Percentiles rank a stretch among this genome's conserved stretches.
Conservation (phyloP, 1,140 invertebrate genomes). For the Euschistus heros region DNA sequence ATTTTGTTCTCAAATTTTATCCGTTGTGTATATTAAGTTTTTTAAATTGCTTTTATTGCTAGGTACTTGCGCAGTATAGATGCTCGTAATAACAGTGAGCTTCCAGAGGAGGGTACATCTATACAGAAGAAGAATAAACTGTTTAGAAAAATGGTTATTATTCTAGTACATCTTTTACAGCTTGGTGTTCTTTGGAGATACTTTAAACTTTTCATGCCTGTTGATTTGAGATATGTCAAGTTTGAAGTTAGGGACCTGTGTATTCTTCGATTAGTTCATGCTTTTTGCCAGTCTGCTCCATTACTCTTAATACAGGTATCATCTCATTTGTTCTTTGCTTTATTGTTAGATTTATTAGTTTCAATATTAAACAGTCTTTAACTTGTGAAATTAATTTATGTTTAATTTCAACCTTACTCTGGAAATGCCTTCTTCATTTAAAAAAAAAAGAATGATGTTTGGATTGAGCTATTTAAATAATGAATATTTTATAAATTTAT, state of each 20-base stretch:
- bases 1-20: too few relatives aligned
- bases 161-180: conserved; percentile 62
- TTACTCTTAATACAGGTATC: conserved; percentile 72
- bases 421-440: too few relatives aligned
- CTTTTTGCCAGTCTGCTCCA: conserved; percentile 76
- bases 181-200: conserved; percentile 78
- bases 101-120: background rate
- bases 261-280: conserved; percentile 72
- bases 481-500: background rate
- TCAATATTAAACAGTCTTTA: too few relatives aligned
- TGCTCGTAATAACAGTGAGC: background rate
- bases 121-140: too few relatives aligned
- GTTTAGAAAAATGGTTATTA: background rate
- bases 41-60: too few relatives aligned
- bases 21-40: too few relatives aligned
- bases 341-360: too few relatives aligned
- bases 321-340: too few relatives aligned
- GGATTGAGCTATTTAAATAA: background rate
- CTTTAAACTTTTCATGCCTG: conserved; percentile 73
- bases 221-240: conserved; percentile 71
- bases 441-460: too few relatives aligned
- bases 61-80: conserved; percentile 1
- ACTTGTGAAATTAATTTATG: too few relatives aligned
- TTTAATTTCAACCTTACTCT: too few relatives aligned
- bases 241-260: conserved; percentile 63